These are phyloP conservation scores for Plecturocebus donacophilus DNA, from an alignment of 2,113 vertebrate genomes.

Conservation along the genomic window DNA sequence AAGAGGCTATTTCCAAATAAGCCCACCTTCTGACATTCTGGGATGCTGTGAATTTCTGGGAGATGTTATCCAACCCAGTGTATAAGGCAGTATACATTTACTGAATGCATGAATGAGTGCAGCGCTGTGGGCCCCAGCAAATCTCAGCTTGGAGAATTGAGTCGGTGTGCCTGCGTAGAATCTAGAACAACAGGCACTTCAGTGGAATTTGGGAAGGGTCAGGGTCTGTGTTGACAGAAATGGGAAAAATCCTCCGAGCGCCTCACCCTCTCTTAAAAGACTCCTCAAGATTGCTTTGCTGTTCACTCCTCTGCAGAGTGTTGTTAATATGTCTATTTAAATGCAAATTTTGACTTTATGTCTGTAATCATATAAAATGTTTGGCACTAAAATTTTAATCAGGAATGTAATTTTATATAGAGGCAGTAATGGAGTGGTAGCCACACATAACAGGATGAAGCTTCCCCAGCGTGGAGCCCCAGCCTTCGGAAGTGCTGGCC, in stretches of 20 bases:
- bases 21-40: background rate
- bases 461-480: background rate
- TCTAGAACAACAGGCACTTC: rapidly evolving
- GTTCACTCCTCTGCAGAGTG: slow-evolving; percentile 70
- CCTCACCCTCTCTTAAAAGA: slow-evolving; percentile 58
- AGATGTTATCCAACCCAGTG: background rate
- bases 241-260: slow-evolving; percentile 44
- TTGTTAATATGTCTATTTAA: slow-evolving; percentile 89
- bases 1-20: background rate
- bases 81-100: background rate
- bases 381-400: slow-evolving; percentile 87
- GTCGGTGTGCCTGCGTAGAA: rapidly evolving
- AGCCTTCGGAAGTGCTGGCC: rapidly evolving
- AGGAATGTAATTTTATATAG: slow-evolving; percentile 83
- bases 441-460: slow-evolving; percentile 44
- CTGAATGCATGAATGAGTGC: background rate
- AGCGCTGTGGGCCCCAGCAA: rapidly evolving
- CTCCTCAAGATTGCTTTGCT: slow-evolving; percentile 77
- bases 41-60: too few relatives aligned
- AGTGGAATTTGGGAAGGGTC: background rate
- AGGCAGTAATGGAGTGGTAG: slow-evolving; percentile 67
- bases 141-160: background rate
- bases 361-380: slow-evolving; percentile 86
- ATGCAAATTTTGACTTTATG: slow-evolving; percentile 89
- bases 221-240: background rate